phyloP scores from a whole-genome alignment of 2,113 vertebrate species.

The Hiodon alosoides region DNA sequence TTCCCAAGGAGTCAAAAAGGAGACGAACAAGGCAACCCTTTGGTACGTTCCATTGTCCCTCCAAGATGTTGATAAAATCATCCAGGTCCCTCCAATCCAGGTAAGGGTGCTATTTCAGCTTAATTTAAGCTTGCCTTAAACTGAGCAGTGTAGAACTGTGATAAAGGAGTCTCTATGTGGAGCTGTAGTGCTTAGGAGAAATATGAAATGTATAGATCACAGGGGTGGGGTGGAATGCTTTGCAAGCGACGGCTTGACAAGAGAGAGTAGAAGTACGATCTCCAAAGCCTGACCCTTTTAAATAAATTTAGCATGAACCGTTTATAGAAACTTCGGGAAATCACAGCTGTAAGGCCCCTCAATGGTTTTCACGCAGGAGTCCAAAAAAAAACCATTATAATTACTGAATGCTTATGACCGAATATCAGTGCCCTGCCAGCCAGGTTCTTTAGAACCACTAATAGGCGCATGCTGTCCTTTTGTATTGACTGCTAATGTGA shows the following conservation, averaged over 20 bases:
- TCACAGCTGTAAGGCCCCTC: no score
- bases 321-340: no score
- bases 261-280: no score
- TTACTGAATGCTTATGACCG: background rate
- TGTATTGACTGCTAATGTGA: background rate
- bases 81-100: constrained; percentile 85
- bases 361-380: no score
- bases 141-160: no score
- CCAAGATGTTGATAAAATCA: constrained; percentile 79
- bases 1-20: constrained; percentile 72
- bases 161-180: no score
- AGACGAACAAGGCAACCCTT: constrained; percentile 84
- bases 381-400: no score
- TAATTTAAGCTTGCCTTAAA: no score
- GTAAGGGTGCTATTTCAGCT: constrained; percentile 53
- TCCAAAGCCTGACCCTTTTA: background rate
- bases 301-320: background rate
- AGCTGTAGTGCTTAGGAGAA: no score
- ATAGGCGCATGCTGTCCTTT: background rate
- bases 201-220: no score
- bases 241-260: no score
- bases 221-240: no score
- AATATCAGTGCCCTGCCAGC: background rate
- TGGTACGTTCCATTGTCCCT: constrained; percentile 92
- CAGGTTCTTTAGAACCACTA: background rate